A percentile compares a stretch with the other conserved stretches of the same genome.
phyloP scores from a whole-genome alignment of 2,797 vertebrate species.

The Craterocephalus amniculus region DNA sequence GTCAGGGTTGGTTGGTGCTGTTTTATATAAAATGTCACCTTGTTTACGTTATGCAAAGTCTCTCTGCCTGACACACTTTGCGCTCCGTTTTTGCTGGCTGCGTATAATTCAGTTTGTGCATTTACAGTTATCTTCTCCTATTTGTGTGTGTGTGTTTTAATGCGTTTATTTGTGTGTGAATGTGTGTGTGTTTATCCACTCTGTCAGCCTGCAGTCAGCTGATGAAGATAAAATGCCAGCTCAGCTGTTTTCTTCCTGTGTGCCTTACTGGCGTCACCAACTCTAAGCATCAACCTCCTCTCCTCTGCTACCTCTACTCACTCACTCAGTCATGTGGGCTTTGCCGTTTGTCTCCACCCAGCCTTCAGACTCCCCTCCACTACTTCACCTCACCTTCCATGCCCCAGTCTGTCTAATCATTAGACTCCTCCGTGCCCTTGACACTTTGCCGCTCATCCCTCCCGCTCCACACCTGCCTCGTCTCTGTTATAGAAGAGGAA shows the following conservation, averaged over 20 bases:
- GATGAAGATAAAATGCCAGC: constrained; percentile 68
- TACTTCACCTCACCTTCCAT: neutral
- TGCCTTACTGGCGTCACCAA: constrained; percentile 39
- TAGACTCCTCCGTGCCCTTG: constrained; percentile 27
- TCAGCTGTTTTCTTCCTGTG: constrained; percentile 72
- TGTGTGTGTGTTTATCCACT: constrained; percentile 55
- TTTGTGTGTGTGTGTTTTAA: constrained; percentile 40
- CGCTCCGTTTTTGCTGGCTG: constrained; percentile 30
- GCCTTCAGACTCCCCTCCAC: constrained; percentile 2
- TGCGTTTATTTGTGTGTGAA: constrained; percentile 7
- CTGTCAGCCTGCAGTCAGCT: constrained; percentile 79
- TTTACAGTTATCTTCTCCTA: constrained; percentile 37
- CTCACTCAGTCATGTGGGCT: constrained; percentile 24
- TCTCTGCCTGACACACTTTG: constrained; percentile 24
- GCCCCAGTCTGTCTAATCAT: neutral
- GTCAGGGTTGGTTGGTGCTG: constrained; percentile 12
- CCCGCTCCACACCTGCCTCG: constrained; percentile 7
- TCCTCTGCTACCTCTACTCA: constrained; percentile 7
- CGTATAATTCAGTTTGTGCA: constrained; percentile 28
- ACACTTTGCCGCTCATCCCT: constrained; percentile 11
- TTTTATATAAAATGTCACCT: constrained; percentile 30
- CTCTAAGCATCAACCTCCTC: constrained; percentile 36
- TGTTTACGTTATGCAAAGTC: constrained; percentile 27
- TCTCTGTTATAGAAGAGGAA: constrained; percentile 23
- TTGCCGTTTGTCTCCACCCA: neutral